Evolutionary conservation across 2,888 invertebrate species (phyloP).

Genomic region (Eubasilissa splendida): DNA sequence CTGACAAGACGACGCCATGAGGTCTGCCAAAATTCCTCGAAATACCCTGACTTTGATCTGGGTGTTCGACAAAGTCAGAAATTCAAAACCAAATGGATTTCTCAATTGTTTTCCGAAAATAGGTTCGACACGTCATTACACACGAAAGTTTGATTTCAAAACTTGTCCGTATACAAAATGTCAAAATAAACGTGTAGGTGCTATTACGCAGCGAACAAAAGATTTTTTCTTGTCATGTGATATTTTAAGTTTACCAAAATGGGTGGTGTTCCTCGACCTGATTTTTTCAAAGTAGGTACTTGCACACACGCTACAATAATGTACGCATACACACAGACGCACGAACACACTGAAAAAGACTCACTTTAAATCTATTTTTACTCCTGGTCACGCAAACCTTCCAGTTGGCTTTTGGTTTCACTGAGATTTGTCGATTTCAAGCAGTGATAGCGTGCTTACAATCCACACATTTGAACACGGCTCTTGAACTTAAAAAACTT

Average conservation of each 20-base stretch:
- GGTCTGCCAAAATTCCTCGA: slow-evolving; percentile 25
- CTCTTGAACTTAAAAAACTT: no score
- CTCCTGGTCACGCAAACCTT: slow-evolving; percentile 14
- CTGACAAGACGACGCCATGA: slow-evolving; percentile 15
- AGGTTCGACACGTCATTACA: neutral
- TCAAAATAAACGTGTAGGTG: slow-evolving; percentile 17
- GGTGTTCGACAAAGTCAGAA: neutral
- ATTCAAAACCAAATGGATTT: neutral
- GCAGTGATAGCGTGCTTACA: slow-evolving; percentile 1
- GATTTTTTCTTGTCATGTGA: slow-evolving; percentile 26
- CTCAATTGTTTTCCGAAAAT: neutral
- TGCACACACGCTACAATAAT: slow-evolving; percentile 7
- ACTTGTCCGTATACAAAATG: slow-evolving; percentile 3
- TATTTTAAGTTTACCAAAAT: neutral
- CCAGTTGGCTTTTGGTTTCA: neutral
- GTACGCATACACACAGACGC: neutral
- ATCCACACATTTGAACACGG: no score
- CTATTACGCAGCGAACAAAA: neutral
- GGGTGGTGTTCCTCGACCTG: slow-evolving; percentile 10
- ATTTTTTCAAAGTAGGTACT: slow-evolving; percentile 8
- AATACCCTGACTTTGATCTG: neutral
- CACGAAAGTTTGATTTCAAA: neutral
- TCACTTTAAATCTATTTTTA: slow-evolving; percentile 11
- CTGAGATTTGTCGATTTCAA: slow-evolving; percentile 12
- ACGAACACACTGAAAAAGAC: slow-evolving; percentile 14